Conservation (phyloP, 2,113 vertebrate genomes). For the Anser cygnoides region DNA sequence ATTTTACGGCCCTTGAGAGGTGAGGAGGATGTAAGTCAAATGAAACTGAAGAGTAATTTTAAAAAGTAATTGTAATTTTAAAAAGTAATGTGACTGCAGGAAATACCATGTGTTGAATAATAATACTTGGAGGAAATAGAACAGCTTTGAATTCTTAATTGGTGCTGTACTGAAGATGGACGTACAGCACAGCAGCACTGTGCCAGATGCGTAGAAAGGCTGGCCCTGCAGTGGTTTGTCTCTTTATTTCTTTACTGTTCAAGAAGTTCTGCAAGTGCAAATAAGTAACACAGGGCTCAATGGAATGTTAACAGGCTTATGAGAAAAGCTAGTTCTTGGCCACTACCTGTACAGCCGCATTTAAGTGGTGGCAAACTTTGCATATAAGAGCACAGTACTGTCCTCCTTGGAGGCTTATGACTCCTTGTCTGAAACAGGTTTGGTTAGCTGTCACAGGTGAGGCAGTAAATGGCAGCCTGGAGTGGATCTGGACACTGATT, state of each 20-base stretch:
- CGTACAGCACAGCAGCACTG: neutral
- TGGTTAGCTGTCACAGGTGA: neutral
- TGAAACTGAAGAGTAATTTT: neutral
- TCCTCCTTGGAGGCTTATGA: neutral
- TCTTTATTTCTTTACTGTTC: neutral
- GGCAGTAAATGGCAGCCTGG: neutral
- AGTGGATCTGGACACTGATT: neutral
- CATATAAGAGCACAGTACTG: neutral
- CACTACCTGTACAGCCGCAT: neutral
- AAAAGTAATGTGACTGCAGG: neutral
- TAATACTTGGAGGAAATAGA: neutral
- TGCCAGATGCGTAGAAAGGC: neutral
- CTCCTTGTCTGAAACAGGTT: neutral
- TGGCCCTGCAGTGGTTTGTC: neutral
- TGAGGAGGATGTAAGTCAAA: neutral
- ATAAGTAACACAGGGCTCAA: neutral
- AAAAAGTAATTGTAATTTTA: neutral
- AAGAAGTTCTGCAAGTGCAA: neutral
- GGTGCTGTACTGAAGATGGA: neutral
- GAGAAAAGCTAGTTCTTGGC: neutral
- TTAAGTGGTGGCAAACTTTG: neutral
- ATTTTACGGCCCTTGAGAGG: neutral
- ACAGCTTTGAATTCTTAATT: neutral
- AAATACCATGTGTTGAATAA: neutral
- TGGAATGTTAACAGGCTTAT: rapidly evolving